Evolutionary conservation across 2,888 invertebrate genomes (phyloP), one percentile per base, ranked within the genome.

Genomic region (Lycophotia porphyrea): DNA sequence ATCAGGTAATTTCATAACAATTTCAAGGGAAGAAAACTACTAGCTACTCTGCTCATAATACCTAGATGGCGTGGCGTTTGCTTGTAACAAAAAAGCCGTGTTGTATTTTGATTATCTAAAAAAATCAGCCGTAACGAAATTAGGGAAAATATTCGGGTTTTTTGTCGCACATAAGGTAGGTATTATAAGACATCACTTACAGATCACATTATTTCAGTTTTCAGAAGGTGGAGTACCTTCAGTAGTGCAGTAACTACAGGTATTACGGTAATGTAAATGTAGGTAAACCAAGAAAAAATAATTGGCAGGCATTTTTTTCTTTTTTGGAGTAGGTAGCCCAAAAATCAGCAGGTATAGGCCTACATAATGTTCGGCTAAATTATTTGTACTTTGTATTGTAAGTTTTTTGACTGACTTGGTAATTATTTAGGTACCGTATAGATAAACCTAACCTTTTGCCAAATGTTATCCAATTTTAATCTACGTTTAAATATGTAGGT

Each of bases 41-140:
- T 55, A 15, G 8, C 8, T 60, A 52, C 34, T 49, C 31, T 13
- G 9, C 27, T 24, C 18, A 21, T 24, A 58, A 58, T n/a, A 31
- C 24, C 55, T 78, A 78, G 77, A 78, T 71, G 77, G 77, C 78
- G 77, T 71, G 77, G 77, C 78, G 77, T 31, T 71, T 42, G 42
- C 58, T 42, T 76, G 7, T 9, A 63, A 44, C n/a, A 36, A 76
- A 61, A 27, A 24, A 11, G 3, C n/a, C 15, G 24, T 42, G 11
- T 13, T 61, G 9, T 9, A 15, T 55, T 55, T 21, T 39, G n/a
- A 52, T 27, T 27, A 15, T 27, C 27, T 55, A 27, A 15, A 15
- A 55, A 55, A 55, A 55, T 15, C 15, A 27, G 52, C 27, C 52
- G 0, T 27, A 55, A 0, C 15, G 7, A 55, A 31, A 58, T 8